Base-by-base conservation (phyloP, 2,888 invertebrate genomes). In the Sphaerophoria rueppellii region DNA sequence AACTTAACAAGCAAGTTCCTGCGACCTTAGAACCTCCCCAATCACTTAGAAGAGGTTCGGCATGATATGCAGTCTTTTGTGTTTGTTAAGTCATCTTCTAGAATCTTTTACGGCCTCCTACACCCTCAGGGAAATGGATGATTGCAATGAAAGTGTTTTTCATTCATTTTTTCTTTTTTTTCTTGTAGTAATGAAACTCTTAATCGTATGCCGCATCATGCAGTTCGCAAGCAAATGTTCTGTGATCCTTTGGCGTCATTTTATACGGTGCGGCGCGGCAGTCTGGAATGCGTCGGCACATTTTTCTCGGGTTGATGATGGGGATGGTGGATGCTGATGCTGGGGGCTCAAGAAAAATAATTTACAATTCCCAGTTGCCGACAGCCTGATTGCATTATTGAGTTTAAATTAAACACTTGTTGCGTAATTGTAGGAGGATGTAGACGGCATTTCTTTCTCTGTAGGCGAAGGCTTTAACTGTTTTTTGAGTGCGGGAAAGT, bases 371-470 rank as follows among this genome's bases (percentile, higher is more conserved):
- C 40, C 63, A 69, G 82, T 73, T 77, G 82, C 72, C 69, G 73
- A 4, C n/a, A 37, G 61, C 57, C 52, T 77, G 72, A 77, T 77
- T 77, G 82, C 69, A 78, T 70, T 24, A 82, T 78, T 82, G 73
- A 74, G 70, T 73, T 82, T 78, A 74, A 74, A 82, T 77, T 82
- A 70, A 77, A 77, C 73, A 77, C 73, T 82, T 77, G 63, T 69
- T 63, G 69, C 61, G 48, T 63, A 14, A 14, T 63, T 48, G 14
- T 14, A 34, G 2, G 46, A n/a, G n/a, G n/a, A n/a, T n/a, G n/a
- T n/a, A n/a, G n/a, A 7, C 14, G 11, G 0, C 6, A 32, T 0
- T 16, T 12, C 24, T 24, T 24, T 2, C 24, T 52, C 12, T 52
- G 52, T 65, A 65, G 16, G 65, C 24, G 52, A 4, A 3, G 1